Conservation (phyloP, 2,888 invertebrate genomes). For the Campopleginae sp. region DNA sequence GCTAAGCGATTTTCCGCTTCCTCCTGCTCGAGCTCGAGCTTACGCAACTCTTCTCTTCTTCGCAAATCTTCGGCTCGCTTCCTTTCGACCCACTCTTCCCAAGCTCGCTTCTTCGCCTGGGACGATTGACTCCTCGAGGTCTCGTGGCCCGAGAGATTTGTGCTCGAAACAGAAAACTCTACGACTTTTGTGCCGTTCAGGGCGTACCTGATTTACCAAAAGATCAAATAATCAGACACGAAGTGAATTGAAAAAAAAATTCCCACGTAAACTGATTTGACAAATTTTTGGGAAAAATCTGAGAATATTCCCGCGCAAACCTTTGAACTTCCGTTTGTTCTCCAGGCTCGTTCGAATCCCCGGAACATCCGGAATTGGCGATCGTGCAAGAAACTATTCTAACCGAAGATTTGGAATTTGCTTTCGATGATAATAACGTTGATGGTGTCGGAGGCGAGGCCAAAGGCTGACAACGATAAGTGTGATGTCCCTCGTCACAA, state of each 20-base stretch:
- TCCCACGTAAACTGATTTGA: neutral
- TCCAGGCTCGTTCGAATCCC: conserved; percentile 38
- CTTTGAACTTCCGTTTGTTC: conserved; percentile 70
- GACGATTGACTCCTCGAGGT: conserved; percentile 68
- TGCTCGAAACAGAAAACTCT: conserved; percentile 73
- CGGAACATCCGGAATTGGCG: conserved; percentile 67
- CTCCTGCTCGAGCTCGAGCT: conserved; percentile 68
- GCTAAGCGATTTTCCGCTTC: conserved; percentile 72
- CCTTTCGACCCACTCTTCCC: conserved; percentile 86
- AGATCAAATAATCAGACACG: neutral
- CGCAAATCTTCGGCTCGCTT: conserved; percentile 82
- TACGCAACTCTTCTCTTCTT: conserved; percentile 78
- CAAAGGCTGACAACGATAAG: conserved; percentile 75
- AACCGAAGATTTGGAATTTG: conserved; percentile 63
- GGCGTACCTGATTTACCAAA: conserved; percentile 66
- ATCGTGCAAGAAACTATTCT: conserved; percentile 62
- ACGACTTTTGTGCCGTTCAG: conserved; percentile 73
- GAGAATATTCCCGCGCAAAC: conserved; percentile 55
- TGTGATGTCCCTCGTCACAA: conserved; percentile 64
- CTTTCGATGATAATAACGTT: conserved; percentile 62
- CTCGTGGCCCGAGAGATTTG: conserved; percentile 65
- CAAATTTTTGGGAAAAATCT: neutral
- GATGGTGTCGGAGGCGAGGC: conserved; percentile 68
- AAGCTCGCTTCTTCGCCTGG: conserved; percentile 79
- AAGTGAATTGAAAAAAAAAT: neutral